A percentile compares a stretch with the other conserved stretches of the same genome.
These are phyloP conservation scores for Pedionomus torquatus DNA, from an alignment of 2,113 vertebrate species.

Conservation along the genomic window DNA sequence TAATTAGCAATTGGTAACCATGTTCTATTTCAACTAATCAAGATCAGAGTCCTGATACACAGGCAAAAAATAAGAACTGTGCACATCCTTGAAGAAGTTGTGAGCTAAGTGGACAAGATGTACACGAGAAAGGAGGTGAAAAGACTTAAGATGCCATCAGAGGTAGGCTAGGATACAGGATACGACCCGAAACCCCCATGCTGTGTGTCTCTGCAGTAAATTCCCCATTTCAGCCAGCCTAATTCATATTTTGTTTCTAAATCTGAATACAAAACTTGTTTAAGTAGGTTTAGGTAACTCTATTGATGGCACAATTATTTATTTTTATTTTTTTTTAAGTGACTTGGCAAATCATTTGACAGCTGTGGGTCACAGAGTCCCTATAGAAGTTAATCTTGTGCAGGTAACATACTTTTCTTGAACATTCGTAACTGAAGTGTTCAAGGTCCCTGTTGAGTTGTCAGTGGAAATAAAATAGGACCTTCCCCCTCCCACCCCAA, in stretches of 20 bases:
- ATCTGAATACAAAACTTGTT: not conserved
- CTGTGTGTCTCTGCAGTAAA: not conserved
- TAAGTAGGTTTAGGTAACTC: not conserved
- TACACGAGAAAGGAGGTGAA: not conserved
- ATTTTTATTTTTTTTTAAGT: not conserved
- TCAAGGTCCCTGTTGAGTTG: not conserved
- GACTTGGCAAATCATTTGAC: not conserved
- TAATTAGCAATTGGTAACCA: not conserved
- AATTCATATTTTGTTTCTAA: not conserved
- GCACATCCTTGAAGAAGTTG: not conserved
- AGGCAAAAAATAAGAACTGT: not conserved
- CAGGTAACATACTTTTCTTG: not conserved
- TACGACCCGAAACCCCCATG: fast-evolving
- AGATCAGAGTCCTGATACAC: not conserved
- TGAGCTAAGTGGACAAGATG: not conserved
- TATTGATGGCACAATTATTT: not conserved
- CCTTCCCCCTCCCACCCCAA: not conserved
- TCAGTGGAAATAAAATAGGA: not conserved
- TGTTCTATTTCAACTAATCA: not conserved
- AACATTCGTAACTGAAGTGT: not conserved
- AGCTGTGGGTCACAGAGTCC: not conserved
- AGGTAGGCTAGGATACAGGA: not conserved
- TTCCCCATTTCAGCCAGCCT: not conserved
- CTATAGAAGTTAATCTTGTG: not conserved
- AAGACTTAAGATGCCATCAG: not conserved